Percentiles rank a stretch among this genome's conserved stretches.
Evolutionary conservation across 2,797 vertebrate species (phyloP).

Genomic region (Etheostoma nigrum): DNA sequence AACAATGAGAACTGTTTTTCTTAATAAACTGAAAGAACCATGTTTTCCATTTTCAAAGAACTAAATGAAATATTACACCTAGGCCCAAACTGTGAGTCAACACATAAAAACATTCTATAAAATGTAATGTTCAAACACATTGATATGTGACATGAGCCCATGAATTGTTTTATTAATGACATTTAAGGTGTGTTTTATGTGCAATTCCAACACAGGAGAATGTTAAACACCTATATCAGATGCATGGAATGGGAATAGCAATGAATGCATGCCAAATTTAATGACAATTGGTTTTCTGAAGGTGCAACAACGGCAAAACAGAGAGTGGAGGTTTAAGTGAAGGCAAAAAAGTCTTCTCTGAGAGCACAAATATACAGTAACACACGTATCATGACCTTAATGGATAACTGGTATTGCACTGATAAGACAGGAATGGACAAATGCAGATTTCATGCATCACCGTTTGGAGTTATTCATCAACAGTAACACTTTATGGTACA

Average conservation of each 20-base stretch:
- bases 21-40: constrained; percentile 35
- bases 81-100: constrained; percentile 59
- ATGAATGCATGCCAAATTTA: constrained; percentile 70
- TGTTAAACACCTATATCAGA: constrained; percentile 63
- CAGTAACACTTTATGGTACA: constrained; percentile 67
- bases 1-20: constrained; percentile 27
- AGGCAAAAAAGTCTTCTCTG: constrained; percentile 60
- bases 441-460: constrained; percentile 79
- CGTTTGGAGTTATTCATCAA: constrained; percentile 69
- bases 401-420: constrained; percentile 59
- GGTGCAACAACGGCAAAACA: constrained; percentile 66
- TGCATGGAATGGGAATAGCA: constrained; percentile 58
- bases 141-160: constrained; percentile 42
- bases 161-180: constrained; percentile 25
- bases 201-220: constrained; percentile 67
- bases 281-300: constrained; percentile 49
- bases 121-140: constrained; percentile 58
- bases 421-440: constrained; percentile 65
- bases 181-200: constrained; percentile 49
- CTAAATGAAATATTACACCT: constrained; percentile 48
- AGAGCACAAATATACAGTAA: constrained; percentile 62
- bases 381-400: constrained; percentile 58
- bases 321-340: constrained; percentile 58
- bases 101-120: constrained; percentile 58
- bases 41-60: constrained; percentile 28